Evolutionary conservation across 2,113 vertebrate species (phyloP), one percentile per base, ranked within the genome.

Genomic region (Trematocara macrostoma): DNA sequence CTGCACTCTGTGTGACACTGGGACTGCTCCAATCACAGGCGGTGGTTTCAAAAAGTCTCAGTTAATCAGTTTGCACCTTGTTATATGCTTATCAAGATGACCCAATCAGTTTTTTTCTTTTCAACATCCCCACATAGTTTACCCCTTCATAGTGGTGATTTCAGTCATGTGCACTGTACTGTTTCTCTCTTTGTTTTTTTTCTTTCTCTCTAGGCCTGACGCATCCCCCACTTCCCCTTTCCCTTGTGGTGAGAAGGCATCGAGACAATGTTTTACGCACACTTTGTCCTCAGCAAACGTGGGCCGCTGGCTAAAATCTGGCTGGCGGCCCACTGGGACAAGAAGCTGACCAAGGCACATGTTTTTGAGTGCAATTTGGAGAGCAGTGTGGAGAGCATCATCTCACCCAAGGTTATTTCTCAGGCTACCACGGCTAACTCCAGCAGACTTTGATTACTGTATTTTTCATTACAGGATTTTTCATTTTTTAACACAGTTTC

Each of bases 301-400:
- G 98, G 98, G 97, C 98, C 98, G 80, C 97, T 99, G 93, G 98
- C 98, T 96, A 99, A 99, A 95, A 99, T 99, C 93, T 99, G 98
- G 98, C 97, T 99, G 87, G 98, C 98, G 59, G 98, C 98, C 96
- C 98, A 99, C 88, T 99, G 98, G 98, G 98, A 99, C 96, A 99
- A 99, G 96, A 99, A 99, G 93, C 95, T 99, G 91, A 99, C 98
- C 95, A 99, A 99, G 97, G 98, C 98, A 15, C 98, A 99, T n/a
- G 98, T 99, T 34, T 99, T 99, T 86, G 98, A 99, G 92, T 99
- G 98, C 96, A 99, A 99, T 79, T 95, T 99, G 91, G 98, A 99
- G 90, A 99, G 98, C 97, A 99, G 98, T 0, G 98, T 99, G 94
- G 98, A 99, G 91, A 99, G 98, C 92, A 99, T 99, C 90, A 99